These are phyloP conservation scores for Epinephelus cyanopodus DNA, from an alignment of 2,113 vertebrate genomes.

Conservation along the genomic window DNA sequence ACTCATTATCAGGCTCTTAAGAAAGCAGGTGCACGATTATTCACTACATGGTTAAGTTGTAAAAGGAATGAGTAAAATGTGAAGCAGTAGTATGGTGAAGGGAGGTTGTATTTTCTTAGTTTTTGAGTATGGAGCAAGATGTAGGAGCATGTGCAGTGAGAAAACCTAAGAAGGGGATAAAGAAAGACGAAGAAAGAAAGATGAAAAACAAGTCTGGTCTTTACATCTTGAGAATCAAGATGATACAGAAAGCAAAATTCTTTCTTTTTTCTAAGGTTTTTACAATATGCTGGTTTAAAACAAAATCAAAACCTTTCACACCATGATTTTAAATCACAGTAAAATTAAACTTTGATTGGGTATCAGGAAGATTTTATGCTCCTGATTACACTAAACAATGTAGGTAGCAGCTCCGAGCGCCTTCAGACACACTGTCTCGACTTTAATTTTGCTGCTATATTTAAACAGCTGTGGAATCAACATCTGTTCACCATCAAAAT, in stretches of 20 bases:
- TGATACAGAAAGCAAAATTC: conserved; percentile 8
- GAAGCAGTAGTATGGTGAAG: too few species aligned
- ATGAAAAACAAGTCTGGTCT: too few species aligned
- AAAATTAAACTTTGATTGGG: background rate
- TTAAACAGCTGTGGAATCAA: conserved; percentile 28
- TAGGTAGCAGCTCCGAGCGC: background rate
- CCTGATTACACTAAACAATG: background rate
- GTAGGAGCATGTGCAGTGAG: too few species aligned
- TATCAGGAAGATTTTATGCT: background rate
- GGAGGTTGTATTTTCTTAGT: too few species aligned
- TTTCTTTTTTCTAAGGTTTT: background rate
- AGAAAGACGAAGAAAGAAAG: too few species aligned
- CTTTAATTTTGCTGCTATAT: conserved; percentile 19
- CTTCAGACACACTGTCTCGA: background rate
- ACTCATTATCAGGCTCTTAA: too few species aligned
- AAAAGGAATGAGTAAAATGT: too few species aligned
- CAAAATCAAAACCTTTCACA: background rate
- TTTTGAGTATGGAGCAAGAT: too few species aligned
- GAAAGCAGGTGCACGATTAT: too few species aligned
- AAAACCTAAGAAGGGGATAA: too few species aligned
- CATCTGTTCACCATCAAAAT: conserved; percentile 20
- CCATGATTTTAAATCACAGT: background rate
- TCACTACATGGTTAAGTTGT: too few species aligned
- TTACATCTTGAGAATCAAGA: background rate
- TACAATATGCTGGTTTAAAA: background rate